Evolutionary conservation across 2,797 vertebrate species (phyloP).

Genomic region (Acrocephalus scirpaceus): DNA sequence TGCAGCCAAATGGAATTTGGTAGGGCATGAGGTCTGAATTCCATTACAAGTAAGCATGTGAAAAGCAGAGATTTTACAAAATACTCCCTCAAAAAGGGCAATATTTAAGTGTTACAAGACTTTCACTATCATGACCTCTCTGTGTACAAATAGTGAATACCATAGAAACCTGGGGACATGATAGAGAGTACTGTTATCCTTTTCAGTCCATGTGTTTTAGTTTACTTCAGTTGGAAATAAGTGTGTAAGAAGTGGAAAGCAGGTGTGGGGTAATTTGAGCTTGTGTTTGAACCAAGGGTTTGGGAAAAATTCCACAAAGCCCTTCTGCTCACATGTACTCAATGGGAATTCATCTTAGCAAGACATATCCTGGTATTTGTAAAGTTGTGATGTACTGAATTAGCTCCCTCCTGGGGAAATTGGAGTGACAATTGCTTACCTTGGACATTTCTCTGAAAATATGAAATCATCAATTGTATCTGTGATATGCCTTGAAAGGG

Average conservation of each 20-base stretch:
- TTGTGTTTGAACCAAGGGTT: not conserved
- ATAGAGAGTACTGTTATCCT: not conserved
- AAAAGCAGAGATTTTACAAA: not conserved
- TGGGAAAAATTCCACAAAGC: not conserved
- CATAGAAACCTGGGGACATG: accelerated
- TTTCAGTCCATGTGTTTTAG: not conserved
- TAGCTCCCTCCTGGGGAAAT: not conserved
- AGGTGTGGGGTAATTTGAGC: not conserved
- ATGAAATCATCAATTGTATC: not conserved
- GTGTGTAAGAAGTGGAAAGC: not conserved
- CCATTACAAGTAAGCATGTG: not conserved
- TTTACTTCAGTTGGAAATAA: not conserved
- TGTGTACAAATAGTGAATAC: not conserved
- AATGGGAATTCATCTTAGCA: not conserved
- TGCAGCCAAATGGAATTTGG: not conserved
- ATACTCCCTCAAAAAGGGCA: not conserved
- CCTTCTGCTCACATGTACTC: not conserved
- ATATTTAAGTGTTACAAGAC: not conserved
- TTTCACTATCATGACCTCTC: not conserved
- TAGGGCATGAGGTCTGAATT: not conserved
- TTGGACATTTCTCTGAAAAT: not conserved
- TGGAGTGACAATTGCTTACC: not conserved
- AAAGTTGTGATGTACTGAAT: not conserved
- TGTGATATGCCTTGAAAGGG: not conserved
- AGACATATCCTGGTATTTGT: not conserved